Conservation (phyloP, 2,888 invertebrate species). For the Eupsilia transversa region DNA sequence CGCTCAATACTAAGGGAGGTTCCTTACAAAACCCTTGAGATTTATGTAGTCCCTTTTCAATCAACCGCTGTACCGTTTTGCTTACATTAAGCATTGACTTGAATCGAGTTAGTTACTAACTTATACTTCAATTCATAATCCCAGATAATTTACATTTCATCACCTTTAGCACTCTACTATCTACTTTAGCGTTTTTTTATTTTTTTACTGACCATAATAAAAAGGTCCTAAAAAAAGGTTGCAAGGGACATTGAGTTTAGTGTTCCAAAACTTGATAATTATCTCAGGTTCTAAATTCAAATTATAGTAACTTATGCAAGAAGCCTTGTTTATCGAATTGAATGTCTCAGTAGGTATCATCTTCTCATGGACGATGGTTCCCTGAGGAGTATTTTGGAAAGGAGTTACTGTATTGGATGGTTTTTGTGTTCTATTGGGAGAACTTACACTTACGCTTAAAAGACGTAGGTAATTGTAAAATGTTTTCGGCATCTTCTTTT, state of each 20-base stretch:
- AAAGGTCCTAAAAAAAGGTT: neutral
- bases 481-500: neutral
- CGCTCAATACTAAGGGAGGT: slow-evolving; percentile 45
- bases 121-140: slow-evolving; percentile 11
- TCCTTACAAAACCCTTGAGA: slow-evolving; percentile 64
- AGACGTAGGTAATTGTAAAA: slow-evolving; percentile 3
- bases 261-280: neutral
- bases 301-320: slow-evolving; percentile 4
- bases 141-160: neutral
- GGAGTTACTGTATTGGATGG: slow-evolving; percentile 30
- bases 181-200: neutral
- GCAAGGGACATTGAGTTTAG: neutral
- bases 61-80: slow-evolving; percentile 66
- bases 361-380: slow-evolving; percentile 22
- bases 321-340: slow-evolving; percentile 7
- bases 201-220: neutral
- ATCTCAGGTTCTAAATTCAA: neutral
- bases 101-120: slow-evolving; percentile 51
- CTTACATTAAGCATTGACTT: slow-evolving; percentile 73
- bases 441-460: neutral
- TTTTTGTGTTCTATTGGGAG: slow-evolving; percentile 11
- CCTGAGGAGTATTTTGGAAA: slow-evolving; percentile 19
- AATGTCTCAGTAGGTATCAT: slow-evolving; percentile 37
- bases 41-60: slow-evolving; percentile 72
- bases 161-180: neutral